phyloP scores from a whole-genome alignment of 2,888 invertebrate genomes.

The Frankliniella fusca region DNA sequence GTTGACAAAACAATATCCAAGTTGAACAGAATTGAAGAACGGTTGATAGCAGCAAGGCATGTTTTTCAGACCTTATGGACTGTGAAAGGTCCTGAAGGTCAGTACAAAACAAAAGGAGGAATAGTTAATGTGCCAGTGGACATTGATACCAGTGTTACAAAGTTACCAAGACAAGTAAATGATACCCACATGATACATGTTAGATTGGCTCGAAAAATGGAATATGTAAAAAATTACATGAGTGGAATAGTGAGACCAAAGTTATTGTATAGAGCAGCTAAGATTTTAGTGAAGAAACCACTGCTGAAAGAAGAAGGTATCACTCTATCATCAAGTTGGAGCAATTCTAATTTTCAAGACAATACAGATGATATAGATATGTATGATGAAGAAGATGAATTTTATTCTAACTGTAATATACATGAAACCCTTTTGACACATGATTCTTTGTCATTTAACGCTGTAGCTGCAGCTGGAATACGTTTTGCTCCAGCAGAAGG shows the following conservation, averaged over 20 bases:
- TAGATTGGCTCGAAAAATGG: slow-evolving; percentile 34
- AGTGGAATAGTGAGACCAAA: slow-evolving; percentile 34
- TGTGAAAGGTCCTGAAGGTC: slow-evolving; percentile 34
- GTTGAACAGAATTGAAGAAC: slow-evolving; percentile 36
- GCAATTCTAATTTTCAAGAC: slow-evolving; percentile 12
- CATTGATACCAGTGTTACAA: slow-evolving; percentile 36
- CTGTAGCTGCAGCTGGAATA: slow-evolving; percentile 30
- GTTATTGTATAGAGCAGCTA: slow-evolving; percentile 33
- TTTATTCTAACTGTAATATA: background rate
- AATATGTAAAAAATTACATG: slow-evolving; percentile 34
- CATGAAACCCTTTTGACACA: slow-evolving; percentile 28
- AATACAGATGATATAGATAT: background rate
- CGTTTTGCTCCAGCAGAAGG: slow-evolving; percentile 36
- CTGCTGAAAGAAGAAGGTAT: slow-evolving; percentile 35
- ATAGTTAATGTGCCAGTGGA: slow-evolving; percentile 37
- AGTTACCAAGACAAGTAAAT: slow-evolving; percentile 33
- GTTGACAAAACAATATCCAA: slow-evolving; percentile 32
- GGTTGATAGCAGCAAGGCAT: slow-evolving; percentile 36
- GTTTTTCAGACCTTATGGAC: slow-evolving; percentile 37
- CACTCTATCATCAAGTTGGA: slow-evolving; percentile 32
- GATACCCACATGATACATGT: slow-evolving; percentile 36
- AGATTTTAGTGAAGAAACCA: slow-evolving; percentile 33
- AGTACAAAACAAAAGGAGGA: slow-evolving; percentile 37
- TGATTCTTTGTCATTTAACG: slow-evolving; percentile 28
- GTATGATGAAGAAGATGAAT: too few species aligned